Conservation (phyloP, 2,888 invertebrate species). For the Coleophora flavipennella region DNA sequence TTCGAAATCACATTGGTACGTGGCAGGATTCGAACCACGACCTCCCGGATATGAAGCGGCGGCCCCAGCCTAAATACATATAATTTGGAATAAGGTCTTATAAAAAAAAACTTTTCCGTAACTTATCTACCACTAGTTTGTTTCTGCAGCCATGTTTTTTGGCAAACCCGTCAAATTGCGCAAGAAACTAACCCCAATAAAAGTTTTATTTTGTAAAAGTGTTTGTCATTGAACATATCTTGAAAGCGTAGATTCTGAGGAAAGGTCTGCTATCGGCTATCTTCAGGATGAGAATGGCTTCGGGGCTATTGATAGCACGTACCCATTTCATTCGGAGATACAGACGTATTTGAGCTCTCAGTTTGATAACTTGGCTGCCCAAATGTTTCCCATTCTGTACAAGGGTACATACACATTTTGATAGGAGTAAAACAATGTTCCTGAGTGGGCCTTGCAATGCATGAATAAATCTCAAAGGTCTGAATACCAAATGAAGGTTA, state of each 20-base stretch:
- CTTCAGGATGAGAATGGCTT: conserved; percentile 15
- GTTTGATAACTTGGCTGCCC: conserved; percentile 11
- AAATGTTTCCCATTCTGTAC: conserved; percentile 8
- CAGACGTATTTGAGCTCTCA: conserved; percentile 13
- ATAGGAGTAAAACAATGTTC: conserved; percentile 28
- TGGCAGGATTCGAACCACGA: no score
- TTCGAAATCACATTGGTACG: no score
- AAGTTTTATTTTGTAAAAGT: conserved; percentile 21
- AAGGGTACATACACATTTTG: conserved; percentile 3
- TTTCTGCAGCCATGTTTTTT: not conserved
- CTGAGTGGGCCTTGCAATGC: conserved; percentile 22
- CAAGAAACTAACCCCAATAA: conserved; percentile 6
- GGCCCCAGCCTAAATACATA: no score
- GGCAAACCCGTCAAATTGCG: not conserved
- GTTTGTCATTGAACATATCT: conserved; percentile 19
- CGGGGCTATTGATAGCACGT: conserved; percentile 14
- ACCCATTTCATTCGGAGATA: conserved; percentile 16
- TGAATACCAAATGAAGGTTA: conserved; percentile 43
- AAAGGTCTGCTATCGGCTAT: conserved; percentile 11
- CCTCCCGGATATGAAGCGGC: no score
- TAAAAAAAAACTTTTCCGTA: not conserved
- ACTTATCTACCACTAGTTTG: not conserved
- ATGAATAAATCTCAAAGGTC: conserved; percentile 20
- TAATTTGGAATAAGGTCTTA: no score
- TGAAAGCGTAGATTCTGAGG: conserved; percentile 12